These are phyloP conservation scores for Lytechinus variegatus DNA, from an alignment of 35 echinoderm and acorn worm genomes.

Conservation along the genomic window DNA sequence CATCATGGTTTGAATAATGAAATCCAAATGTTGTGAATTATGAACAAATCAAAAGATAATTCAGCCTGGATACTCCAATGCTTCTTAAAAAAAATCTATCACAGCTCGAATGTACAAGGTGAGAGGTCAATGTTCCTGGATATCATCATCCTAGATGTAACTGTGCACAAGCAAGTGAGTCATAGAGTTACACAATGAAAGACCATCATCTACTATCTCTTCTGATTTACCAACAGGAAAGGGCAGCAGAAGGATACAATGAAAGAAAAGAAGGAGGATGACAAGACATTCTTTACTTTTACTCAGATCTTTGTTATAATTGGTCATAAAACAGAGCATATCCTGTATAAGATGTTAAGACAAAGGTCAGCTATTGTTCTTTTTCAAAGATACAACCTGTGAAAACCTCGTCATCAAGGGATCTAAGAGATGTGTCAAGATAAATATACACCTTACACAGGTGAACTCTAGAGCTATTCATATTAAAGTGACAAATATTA, in stretches of 20 bases:
- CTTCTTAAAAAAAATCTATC: background rate
- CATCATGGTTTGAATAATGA: background rate
- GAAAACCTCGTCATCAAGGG: background rate
- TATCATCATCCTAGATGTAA: background rate
- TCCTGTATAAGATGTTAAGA: background rate
- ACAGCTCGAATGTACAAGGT: background rate
- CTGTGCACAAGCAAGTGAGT: background rate
- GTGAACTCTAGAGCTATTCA: background rate
- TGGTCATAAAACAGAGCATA: constrained; percentile 1
- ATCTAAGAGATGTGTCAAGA: background rate
- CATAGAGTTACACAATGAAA: background rate
- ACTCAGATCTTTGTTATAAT: background rate
- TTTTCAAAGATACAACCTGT: background rate
- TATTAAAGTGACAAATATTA: background rate
- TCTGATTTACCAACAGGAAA: background rate
- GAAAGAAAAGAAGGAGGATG: background rate
- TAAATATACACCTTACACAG: background rate
- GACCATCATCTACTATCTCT: background rate
- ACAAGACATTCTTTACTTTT: background rate
- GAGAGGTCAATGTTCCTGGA: background rate
- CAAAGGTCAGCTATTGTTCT: constrained; percentile 9
- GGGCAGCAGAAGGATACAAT: background rate
- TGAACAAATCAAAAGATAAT: background rate
- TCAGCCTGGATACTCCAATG: background rate
- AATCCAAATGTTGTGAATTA: too few relatives aligned